phyloP scores from a whole-genome alignment of 2,888 invertebrate species.

The Euclidia mi region DNA sequence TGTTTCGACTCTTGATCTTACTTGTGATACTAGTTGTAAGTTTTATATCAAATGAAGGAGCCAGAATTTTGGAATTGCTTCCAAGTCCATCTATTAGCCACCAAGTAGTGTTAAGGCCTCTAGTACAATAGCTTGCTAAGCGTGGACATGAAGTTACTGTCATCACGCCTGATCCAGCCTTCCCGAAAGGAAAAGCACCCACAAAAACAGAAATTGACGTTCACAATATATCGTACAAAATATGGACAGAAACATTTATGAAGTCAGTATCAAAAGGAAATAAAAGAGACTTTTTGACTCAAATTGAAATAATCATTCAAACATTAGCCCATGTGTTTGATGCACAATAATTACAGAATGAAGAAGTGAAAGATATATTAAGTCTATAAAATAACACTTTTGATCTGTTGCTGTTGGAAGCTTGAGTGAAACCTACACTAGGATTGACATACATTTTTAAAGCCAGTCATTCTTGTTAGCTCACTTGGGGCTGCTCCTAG shows the following conservation, averaged over 20 bases:
- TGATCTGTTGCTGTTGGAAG: constrained; percentile 60
- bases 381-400: constrained; percentile 58
- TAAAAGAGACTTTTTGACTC: too few species aligned
- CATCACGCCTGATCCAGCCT: constrained; percentile 68
- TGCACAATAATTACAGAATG: too few species aligned
- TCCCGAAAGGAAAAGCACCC: constrained; percentile 29
- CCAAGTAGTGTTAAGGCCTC: constrained; percentile 67
- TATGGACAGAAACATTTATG: constrained; percentile 6
- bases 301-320: constrained; percentile 34
- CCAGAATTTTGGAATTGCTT: constrained; percentile 70
- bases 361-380: constrained; percentile 45
- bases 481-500: constrained; percentile 50
- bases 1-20: too few species aligned
- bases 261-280: too few species aligned
- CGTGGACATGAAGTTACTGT: constrained; percentile 75
- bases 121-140: constrained; percentile 66
- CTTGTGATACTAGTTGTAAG: too few species aligned
- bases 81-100: constrained; percentile 74
- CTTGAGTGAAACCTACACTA: constrained; percentile 41
- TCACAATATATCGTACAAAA: constrained; percentile 18
- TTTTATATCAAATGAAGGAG: too few species aligned
- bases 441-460: constrained; percentile 56
- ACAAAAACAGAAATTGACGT: constrained; percentile 38
- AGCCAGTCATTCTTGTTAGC: constrained; percentile 54
- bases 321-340: constrained; percentile 4